Evolutionary conservation across 1,140 invertebrate species (phyloP).

Genomic region (Lerema accius): DNA sequence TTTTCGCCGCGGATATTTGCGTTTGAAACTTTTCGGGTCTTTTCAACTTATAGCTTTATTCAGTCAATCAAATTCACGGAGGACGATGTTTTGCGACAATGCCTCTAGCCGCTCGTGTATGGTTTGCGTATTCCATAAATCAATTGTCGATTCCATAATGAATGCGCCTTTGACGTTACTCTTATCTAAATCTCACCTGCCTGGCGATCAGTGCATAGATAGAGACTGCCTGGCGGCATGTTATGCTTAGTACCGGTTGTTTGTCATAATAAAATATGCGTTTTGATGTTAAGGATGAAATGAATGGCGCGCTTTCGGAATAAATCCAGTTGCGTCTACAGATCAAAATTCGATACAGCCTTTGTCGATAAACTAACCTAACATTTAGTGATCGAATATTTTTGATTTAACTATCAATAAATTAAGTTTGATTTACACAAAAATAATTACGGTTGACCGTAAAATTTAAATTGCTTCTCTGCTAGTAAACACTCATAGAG

Average conservation of each 20-base stretch:
- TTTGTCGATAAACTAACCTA: too few species aligned
- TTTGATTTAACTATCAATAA: too few species aligned
- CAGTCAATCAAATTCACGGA: conserved; percentile 27
- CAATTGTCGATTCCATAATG: conserved; percentile 30
- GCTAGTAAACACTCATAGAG: conserved; percentile 20
- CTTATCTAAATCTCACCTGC: conserved; percentile 27
- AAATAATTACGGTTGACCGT: background rate
- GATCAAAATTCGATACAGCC: too few species aligned
- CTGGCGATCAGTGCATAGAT: conserved; percentile 24
- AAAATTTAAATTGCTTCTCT: conserved; percentile 14
- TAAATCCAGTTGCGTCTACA: background rate
- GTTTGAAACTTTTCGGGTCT: conserved; percentile 21
- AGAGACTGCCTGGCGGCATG: conserved; percentile 13
- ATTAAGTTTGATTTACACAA: too few species aligned
- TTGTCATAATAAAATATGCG: conserved; percentile 10
- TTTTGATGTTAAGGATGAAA: conserved; percentile 9
- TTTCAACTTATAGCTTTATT: conserved; percentile 28
- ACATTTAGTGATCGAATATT: too few species aligned
- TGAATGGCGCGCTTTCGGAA: background rate
- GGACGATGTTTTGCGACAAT: conserved; percentile 16
- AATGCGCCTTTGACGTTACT: conserved; percentile 22
- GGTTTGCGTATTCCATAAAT: conserved; percentile 25
- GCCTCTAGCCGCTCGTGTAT: conserved; percentile 9
- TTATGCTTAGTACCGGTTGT: conserved; percentile 19
- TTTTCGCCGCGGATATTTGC: conserved; percentile 19